Percentiles rank a stretch among this genome's conserved stretches.
Evolutionary conservation across 2,797 vertebrate species (phyloP).

Genomic region (Notolabrus celidotus): DNA sequence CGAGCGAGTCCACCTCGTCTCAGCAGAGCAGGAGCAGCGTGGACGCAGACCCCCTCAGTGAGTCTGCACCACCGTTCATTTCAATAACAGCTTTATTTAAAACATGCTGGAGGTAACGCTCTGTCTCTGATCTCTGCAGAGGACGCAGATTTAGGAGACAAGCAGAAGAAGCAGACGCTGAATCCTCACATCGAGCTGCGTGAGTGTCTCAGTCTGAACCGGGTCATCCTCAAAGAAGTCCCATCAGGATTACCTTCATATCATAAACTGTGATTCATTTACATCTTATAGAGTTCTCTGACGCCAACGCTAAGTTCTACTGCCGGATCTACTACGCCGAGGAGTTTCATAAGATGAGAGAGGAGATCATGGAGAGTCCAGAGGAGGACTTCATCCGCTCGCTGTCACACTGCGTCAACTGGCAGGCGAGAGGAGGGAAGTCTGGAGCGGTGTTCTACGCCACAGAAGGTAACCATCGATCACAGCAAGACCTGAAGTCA

Average conservation of each 20-base stretch:
- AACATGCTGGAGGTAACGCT: background rate
- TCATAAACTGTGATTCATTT: too few species aligned
- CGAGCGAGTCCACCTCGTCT: conserved; percentile 83
- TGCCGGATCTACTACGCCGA: conserved; percentile 98
- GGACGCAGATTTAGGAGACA: conserved; percentile 90
- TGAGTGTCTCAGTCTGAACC: conserved; percentile 84
- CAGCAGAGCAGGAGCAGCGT: conserved; percentile 80
- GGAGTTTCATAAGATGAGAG: conserved; percentile 97
- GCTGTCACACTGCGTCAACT: conserved; percentile 96
- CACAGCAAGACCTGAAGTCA: background rate
- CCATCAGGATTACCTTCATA: too few species aligned
- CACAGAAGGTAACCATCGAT: conserved; percentile 88
- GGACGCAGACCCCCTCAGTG: conserved; percentile 89
- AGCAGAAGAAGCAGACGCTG: conserved; percentile 92
- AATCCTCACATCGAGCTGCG: conserved; percentile 98
- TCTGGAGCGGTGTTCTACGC: conserved; percentile 98
- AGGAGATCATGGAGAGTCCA: conserved; percentile 93
- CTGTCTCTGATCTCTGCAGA: conserved; percentile 79
- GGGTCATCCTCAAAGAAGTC: too few species aligned
- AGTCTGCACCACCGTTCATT: conserved; percentile 39
- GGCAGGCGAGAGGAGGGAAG: conserved; percentile 98
- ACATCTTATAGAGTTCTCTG: conserved; percentile 91
- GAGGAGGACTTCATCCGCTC: conserved; percentile 98
- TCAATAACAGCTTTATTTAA: background rate
- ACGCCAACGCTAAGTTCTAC: conserved; percentile 97